Percentiles rank a stretch among this genome's conserved stretches.
Evolutionary conservation across 1,140 invertebrate species (phyloP).

Genomic region (Drosophila bocqueti): DNA sequence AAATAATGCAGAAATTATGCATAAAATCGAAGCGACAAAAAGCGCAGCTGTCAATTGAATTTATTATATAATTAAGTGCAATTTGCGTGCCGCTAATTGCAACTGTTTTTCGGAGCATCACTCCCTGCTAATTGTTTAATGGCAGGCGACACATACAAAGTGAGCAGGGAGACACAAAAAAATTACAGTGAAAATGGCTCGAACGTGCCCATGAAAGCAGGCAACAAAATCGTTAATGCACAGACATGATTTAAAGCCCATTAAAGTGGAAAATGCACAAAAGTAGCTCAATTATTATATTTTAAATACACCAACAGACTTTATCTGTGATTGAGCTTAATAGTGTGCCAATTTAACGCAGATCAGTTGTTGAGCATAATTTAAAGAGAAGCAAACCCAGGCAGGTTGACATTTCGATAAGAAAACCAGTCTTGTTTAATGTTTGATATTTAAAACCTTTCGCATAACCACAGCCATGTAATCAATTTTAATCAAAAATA

Average conservation of each 20-base stretch:
- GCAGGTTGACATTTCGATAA: neutral
- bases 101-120: constrained; percentile 61
- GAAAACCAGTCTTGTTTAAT: neutral
- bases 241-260: constrained; percentile 36
- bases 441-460: constrained; percentile 2
- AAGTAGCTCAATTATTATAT: constrained; percentile 32
- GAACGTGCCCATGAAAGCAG: constrained; percentile 27
- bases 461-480: neutral
- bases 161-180: neutral
- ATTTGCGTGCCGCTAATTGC: constrained; percentile 73
- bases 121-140: constrained; percentile 66
- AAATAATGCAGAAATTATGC: constrained; percentile 63
- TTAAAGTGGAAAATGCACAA: constrained; percentile 26
- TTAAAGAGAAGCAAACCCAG: constrained; percentile 1
- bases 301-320: neutral
- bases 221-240: constrained; percentile 28
- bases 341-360: constrained; percentile 10
- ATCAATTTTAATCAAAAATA: constrained; percentile 16
- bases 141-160: constrained; percentile 17
- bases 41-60: constrained; percentile 74
- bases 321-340: constrained; percentile 19
- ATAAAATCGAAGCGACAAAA: constrained; percentile 34
- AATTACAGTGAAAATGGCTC: constrained; percentile 9
- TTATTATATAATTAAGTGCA: constrained; percentile 79
- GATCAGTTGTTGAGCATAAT: constrained; percentile 4